Evolutionary conservation across 2,888 invertebrate genomes (phyloP).

Genomic region (Hirtodrosophila trivittata): DNA sequence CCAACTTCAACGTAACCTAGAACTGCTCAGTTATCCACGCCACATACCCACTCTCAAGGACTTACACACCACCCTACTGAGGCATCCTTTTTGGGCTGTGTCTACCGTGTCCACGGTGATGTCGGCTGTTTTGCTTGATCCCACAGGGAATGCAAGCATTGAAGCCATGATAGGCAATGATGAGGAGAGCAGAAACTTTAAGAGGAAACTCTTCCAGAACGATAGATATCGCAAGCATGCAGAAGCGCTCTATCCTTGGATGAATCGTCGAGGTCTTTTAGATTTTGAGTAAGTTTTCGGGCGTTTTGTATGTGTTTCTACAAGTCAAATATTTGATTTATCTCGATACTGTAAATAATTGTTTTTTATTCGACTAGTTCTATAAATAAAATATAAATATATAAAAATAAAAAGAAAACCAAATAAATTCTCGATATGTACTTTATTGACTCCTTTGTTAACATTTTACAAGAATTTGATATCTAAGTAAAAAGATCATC

Average conservation of each 20-base stretch:
- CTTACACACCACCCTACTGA: constrained; percentile 30
- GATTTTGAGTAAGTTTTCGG: constrained; percentile 39
- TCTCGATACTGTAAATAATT: not conserved
- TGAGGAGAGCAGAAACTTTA: constrained; percentile 39
- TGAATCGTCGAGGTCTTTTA: constrained; percentile 65
- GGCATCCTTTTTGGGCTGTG: constrained; percentile 32
- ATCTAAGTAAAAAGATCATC: too few relatives aligned
- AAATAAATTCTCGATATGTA: too few relatives aligned
- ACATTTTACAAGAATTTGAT: too few relatives aligned
- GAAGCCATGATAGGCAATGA: constrained; percentile 41
- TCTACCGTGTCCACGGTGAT: constrained; percentile 40
- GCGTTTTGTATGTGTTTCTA: not conserved
- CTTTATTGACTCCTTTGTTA: too few relatives aligned
- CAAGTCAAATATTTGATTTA: not conserved
- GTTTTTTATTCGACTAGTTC: too few relatives aligned
- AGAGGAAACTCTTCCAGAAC: constrained; percentile 41
- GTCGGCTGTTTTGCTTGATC: constrained; percentile 63
- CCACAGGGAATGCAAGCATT: constrained; percentile 57
- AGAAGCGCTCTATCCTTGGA: constrained; percentile 66
- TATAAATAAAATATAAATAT: too few relatives aligned
- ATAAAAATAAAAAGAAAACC: too few relatives aligned
- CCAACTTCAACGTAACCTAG: constrained; percentile 61
- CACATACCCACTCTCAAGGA: constrained; percentile 61
- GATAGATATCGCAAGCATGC: constrained; percentile 61
- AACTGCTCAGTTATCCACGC: constrained; percentile 62